Conservation (phyloP, 1,140 invertebrate genomes). For the Drosophila ficusphila region DNA sequence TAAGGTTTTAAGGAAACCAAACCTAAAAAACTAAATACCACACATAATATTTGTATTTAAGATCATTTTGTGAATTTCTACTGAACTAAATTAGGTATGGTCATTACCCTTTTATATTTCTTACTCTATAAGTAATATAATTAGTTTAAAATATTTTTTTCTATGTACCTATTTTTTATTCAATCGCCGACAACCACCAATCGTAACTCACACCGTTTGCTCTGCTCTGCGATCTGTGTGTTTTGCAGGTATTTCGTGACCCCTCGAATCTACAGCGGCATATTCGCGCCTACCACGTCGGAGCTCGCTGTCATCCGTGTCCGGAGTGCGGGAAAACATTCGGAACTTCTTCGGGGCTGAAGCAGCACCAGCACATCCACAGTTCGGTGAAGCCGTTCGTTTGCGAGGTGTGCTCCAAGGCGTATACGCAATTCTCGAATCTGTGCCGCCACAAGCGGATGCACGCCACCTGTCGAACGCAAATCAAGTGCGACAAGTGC, state of each 20-base stretch:
- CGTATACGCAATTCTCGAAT: constrained; percentile 99
- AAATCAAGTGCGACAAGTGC: constrained; percentile 96
- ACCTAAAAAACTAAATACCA: too few relatives aligned
- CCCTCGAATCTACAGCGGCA: constrained; percentile 98
- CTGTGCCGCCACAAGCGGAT: constrained; percentile 99
- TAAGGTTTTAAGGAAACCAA: too few relatives aligned
- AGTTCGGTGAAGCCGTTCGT: constrained; percentile 99
- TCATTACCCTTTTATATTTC: too few relatives aligned
- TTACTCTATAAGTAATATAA: too few relatives aligned
- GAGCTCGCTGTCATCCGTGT: constrained; percentile 97
- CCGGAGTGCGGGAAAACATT: constrained; percentile 99
- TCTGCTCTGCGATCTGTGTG: constrained; percentile 13
- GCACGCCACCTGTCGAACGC: constrained; percentile 95
- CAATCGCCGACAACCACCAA: constrained; percentile 25
- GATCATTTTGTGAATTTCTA: too few relatives aligned
- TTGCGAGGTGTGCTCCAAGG: constrained; percentile 96
- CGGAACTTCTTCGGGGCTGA: constrained; percentile 97
- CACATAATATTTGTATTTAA: too few relatives aligned
- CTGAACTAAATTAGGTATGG: too few relatives aligned
- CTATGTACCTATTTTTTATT: background rate
- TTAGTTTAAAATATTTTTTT: background rate
- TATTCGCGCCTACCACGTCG: constrained; percentile 96
- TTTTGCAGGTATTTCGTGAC: constrained; percentile 94
- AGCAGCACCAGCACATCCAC: constrained; percentile 99
- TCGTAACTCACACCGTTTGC: constrained; percentile 28